Percentiles rank a stretch among this genome's conserved stretches.
phyloP scores from a whole-genome alignment of 1,140 invertebrate species.

The Eulimnadia texana region DNA sequence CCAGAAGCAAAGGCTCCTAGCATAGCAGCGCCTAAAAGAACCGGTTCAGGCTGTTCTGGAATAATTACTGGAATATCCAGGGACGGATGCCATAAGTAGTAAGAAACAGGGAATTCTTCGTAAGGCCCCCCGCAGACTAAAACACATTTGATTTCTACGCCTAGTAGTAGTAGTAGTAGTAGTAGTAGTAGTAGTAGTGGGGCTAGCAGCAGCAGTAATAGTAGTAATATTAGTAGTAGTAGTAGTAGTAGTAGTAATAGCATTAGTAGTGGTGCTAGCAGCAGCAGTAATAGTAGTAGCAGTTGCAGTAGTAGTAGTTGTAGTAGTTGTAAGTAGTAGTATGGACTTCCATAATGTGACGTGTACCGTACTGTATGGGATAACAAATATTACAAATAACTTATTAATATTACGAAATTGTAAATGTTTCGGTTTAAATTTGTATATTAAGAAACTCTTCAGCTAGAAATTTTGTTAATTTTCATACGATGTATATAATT shows the following conservation, averaged over 20 bases:
- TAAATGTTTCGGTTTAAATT: background rate
- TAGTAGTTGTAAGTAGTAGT: too few relatives aligned
- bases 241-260: too few relatives aligned
- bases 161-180: slow-evolving; percentile 43
- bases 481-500: background rate
- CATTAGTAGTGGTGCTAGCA: too few relatives aligned
- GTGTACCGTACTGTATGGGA: slow-evolving; percentile 85
- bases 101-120: slow-evolving; percentile 69
- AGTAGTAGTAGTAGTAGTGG: too few relatives aligned
- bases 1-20: slow-evolving; percentile 50
- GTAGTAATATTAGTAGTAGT: too few relatives aligned
- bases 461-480: background rate
- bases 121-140: slow-evolving; percentile 77
- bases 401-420: background rate
- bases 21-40: slow-evolving; percentile 67
- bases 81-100: slow-evolving; percentile 69
- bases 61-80: slow-evolving; percentile 45
- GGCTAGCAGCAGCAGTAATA: too few relatives aligned
- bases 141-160: slow-evolving; percentile 47
- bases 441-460: background rate
- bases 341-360: slow-evolving; percentile 65
- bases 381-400: slow-evolving; percentile 26
- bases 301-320: too few relatives aligned
- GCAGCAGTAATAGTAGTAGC: too few relatives aligned
- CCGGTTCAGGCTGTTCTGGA: slow-evolving; percentile 59